Percentiles rank a stretch among this genome's conserved stretches.
phyloP scores from a whole-genome alignment of 2,888 invertebrate species.

The Rosalia funebris region DNA sequence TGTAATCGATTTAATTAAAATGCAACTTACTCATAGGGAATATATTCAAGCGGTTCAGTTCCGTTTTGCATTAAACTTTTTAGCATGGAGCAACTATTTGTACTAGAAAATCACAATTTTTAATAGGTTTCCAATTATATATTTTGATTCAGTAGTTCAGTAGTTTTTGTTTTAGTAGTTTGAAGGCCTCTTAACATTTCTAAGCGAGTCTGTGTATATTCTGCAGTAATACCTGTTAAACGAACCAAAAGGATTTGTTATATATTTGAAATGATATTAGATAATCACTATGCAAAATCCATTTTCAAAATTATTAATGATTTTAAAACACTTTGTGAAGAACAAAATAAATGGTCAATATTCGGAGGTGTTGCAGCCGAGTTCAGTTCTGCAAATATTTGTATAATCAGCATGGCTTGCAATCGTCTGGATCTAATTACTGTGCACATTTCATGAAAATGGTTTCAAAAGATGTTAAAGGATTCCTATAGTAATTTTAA shows the following conservation, averaged over 20 bases:
- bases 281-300: background rate
- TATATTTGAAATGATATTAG: conserved; percentile 26
- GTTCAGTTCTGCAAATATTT: conserved; percentile 19
- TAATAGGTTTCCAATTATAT: conserved; percentile 15
- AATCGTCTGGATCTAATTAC: background rate
- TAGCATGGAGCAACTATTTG: conserved; percentile 29
- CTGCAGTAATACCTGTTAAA: conserved; percentile 9
- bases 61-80: conserved; percentile 36
- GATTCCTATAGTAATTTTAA: background rate
- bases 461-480: conserved; percentile 5
- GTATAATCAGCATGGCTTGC: conserved; percentile 6
- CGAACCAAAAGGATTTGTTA: conserved; percentile 20
- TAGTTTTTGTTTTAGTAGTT: too few species aligned
- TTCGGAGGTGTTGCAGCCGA: conserved; percentile 17
- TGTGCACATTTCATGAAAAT: conserved; percentile 8
- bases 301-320: conserved; percentile 6
- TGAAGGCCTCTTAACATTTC: conserved; percentile 16
- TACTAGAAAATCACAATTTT: conserved; percentile 16
- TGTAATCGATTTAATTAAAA: conserved; percentile 15
- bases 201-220: conserved; percentile 28
- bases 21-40: conserved; percentile 30
- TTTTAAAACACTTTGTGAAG: conserved; percentile 14
- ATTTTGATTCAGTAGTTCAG: conserved; percentile 37
- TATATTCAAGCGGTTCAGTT: conserved; percentile 32
- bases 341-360: conserved; percentile 14